Evolutionary conservation across 2,113 vertebrate genomes (phyloP).

Genomic region (Holacanthus passer): DNA sequence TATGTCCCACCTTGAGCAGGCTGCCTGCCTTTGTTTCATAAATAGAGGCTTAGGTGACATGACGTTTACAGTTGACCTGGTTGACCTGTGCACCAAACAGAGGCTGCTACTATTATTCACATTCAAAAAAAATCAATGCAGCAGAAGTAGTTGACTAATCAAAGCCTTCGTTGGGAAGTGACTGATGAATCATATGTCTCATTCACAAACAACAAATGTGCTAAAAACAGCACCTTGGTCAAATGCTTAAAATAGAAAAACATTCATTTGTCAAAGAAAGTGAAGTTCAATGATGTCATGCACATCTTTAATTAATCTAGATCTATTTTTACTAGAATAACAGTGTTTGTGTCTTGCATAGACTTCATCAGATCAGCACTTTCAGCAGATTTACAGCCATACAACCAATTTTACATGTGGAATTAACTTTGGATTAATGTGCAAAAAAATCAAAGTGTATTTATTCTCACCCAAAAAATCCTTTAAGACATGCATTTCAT

Average conservation of each 20-base stretch:
- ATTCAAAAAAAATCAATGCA: constrained; percentile 1
- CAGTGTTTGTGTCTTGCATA: not conserved
- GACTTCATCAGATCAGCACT: not conserved
- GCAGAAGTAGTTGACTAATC: constrained; percentile 1
- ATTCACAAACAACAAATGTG: constrained; percentile 37
- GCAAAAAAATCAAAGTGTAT: not conserved
- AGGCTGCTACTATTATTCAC: constrained; percentile 1
- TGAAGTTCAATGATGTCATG: constrained; percentile 9
- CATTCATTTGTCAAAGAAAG: constrained; percentile 22
- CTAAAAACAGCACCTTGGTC: constrained; percentile 47
- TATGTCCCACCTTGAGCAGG: constrained; percentile 53
- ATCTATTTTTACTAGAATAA: constrained; percentile 35
- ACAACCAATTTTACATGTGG: not conserved
- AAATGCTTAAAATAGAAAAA: constrained; percentile 53
- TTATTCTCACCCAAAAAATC: not conserved
- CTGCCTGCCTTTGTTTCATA: constrained; percentile 48
- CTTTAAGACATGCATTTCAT: not conserved
- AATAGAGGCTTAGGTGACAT: constrained; percentile 46
- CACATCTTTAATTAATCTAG: constrained; percentile 19
- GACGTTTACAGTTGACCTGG: constrained; percentile 15
- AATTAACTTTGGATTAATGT: constrained; percentile 14
- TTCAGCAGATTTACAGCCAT: not conserved
- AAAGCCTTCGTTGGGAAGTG: not conserved
- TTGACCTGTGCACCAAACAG: not conserved
- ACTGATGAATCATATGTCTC: constrained; percentile 20